Evolutionary conservation across 2,113 vertebrate species (phyloP).

Genomic region (Peucedramus taeniatus): DNA sequence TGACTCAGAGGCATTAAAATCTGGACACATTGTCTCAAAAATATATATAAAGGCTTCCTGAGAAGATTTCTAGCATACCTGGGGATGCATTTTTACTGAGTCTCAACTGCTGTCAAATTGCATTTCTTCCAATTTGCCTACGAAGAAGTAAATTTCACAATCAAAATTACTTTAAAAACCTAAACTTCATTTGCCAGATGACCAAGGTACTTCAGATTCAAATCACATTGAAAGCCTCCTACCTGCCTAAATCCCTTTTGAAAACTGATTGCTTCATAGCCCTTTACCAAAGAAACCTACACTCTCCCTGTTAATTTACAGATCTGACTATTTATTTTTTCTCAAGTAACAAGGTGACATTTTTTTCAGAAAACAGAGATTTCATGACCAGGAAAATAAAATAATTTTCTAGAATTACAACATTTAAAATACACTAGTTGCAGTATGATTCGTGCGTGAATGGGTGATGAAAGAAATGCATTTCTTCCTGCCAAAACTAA

Average conservation of each 20-base stretch:
- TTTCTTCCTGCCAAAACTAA: conserved; percentile 47
- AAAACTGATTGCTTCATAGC: not conserved
- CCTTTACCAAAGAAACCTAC: not conserved
- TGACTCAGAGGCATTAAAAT: not conserved
- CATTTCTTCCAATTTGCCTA: not conserved
- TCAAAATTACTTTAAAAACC: not conserved
- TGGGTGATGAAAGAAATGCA: not conserved
- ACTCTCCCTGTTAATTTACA: not conserved
- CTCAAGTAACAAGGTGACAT: not conserved
- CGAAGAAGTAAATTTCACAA: not conserved
- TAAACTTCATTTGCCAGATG: not conserved
- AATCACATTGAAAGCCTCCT: not conserved
- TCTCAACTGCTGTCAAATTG: not conserved
- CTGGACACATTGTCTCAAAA: not conserved
- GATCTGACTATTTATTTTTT: not conserved
- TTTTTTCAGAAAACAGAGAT: not conserved
- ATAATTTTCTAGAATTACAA: not conserved
- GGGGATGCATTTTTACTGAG: not conserved
- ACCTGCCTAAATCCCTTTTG: not conserved
- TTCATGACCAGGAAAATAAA: not conserved
- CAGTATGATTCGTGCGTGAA: not conserved
- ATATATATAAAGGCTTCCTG: not conserved
- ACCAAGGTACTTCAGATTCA: not conserved
- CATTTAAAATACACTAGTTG: not conserved
- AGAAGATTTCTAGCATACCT: not conserved